phyloP scores from a whole-genome alignment of 1,140 invertebrate species.

The Mylabris phalerata region DNA sequence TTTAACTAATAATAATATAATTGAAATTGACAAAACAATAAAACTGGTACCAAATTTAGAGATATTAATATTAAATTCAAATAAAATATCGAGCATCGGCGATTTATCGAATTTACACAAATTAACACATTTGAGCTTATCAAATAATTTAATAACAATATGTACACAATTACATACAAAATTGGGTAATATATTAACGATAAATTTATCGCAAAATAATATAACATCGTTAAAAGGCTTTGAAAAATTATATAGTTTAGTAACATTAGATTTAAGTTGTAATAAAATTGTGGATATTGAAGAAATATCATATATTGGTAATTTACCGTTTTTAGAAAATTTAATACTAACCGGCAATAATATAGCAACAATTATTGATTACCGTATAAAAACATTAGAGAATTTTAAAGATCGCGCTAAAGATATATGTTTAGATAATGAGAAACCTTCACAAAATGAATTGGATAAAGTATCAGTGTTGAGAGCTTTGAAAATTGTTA shows the following conservation, averaged over 20 bases:
- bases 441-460: conserved; percentile 79
- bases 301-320: conserved; percentile 72
- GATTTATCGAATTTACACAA: conserved; percentile 73
- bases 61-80: conserved; percentile 66
- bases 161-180: conserved; percentile 75
- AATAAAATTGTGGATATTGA: conserved; percentile 76
- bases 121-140: conserved; percentile 68
- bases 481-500: conserved; percentile 66
- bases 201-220: conserved; percentile 84
- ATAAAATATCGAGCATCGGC: conserved; percentile 65
- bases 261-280: conserved; percentile 77
- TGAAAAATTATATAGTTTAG: conserved; percentile 75
- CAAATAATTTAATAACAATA: conserved; percentile 63
- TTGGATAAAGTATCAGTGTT: conserved; percentile 84
- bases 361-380: conserved; percentile 79
- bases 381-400: conserved; percentile 81
- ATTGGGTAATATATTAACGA: conserved; percentile 78
- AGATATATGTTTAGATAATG: conserved; percentile 79
- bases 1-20: conserved; percentile 73
- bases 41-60: conserved; percentile 71
- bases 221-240: conserved; percentile 70
- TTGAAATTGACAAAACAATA: conserved; percentile 71
- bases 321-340: conserved; percentile 79
- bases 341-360: conserved; percentile 83
- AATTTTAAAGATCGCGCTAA: conserved; percentile 69